Evolutionary conservation across 1,140 invertebrate genomes (phyloP), one percentile per base, ranked within the genome.

Genomic region (Rhopalosiphum padi): DNA sequence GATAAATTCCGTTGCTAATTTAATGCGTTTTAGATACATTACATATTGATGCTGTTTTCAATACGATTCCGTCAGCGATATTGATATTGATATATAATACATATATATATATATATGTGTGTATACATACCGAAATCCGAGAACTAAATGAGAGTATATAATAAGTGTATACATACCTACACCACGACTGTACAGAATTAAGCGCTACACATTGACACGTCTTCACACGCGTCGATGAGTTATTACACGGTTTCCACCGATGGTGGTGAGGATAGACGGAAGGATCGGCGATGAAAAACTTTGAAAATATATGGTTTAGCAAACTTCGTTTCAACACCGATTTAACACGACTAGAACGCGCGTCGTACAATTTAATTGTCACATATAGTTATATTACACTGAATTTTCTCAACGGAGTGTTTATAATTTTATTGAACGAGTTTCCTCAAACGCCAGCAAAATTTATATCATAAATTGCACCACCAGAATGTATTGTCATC

Each of bases 1-100:
- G 90, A 92, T 92, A 92, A 83, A 92, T 48, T 83, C 9, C 68
- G 68, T 51, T 51, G 46, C 43, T 77, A 83, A 83, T 92, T 68
- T 90, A 90, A 90, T 90, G 60, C 37, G 55, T 90, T 90, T 30
- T 90, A 55, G 53, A 46, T 90, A 30, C 25, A 90, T 90, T 55
- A 60, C 37, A 43, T 41, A 90, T 60, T 60, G 88, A 60, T 90
- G 88, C 22, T 55, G 51, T 90, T 90, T 90, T 60, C 23, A 90
- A 60, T 41, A 55, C 53, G 51, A 41, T 60, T 25, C 87, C 48
- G 87, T 53, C 18, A 22, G 37, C 46, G 86, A 87, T 46, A 22
- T 22, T 85, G 23, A 23, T 83, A 46, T 46, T 11, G 0, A 21
- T 82, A 22, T 82, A 35, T 22, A n/a, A 37, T 35, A 15, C 41